Evolutionary conservation across 2,113 vertebrate genomes (phyloP).

Genomic region (Phyllopteryx taeniolatus): DNA sequence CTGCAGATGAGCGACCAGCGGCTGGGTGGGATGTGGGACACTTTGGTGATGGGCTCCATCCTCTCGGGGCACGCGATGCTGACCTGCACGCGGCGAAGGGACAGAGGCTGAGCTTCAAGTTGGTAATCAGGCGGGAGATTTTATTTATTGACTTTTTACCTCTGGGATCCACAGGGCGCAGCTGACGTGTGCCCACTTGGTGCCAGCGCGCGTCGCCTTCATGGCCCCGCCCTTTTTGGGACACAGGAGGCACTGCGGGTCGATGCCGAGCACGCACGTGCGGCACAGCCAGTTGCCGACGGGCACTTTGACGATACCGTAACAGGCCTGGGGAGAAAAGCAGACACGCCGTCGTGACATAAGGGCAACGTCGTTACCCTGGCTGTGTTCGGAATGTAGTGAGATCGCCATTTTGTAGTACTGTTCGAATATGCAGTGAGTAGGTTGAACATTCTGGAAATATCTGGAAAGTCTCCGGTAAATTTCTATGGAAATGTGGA

Average conservation of each 20-base stretch:
- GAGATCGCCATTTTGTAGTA: no score
- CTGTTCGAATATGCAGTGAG: no score
- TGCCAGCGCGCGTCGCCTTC: conserved; percentile 92
- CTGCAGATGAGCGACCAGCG: conserved; percentile 97
- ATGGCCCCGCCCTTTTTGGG: conserved; percentile 95
- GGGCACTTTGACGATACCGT: conserved; percentile 95
- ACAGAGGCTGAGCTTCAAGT: neutral
- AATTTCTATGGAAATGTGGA: no score
- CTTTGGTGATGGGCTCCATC: conserved; percentile 98
- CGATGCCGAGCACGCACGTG: conserved; percentile 88
- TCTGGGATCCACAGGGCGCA: conserved; percentile 99
- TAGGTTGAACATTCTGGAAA: no score
- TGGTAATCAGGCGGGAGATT: neutral
- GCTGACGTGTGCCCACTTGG: conserved; percentile 97
- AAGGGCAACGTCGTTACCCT: no score
- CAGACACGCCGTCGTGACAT: neutral
- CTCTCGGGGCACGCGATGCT: conserved; percentile 97
- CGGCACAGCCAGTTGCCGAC: conserved; percentile 98
- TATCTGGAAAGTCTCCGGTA: no score
- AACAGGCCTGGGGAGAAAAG: conserved; percentile 82
- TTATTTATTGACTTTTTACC: conserved; percentile 62
- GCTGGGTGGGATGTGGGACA: conserved; percentile 95
- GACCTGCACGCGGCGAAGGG: conserved; percentile 77
- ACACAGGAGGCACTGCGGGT: conserved; percentile 92
- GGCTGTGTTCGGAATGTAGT: no score